Percentiles rank a stretch among this genome's conserved stretches.
phyloP scores from a whole-genome alignment of 2,888 invertebrate species.

The Timema cristinae region DNA sequence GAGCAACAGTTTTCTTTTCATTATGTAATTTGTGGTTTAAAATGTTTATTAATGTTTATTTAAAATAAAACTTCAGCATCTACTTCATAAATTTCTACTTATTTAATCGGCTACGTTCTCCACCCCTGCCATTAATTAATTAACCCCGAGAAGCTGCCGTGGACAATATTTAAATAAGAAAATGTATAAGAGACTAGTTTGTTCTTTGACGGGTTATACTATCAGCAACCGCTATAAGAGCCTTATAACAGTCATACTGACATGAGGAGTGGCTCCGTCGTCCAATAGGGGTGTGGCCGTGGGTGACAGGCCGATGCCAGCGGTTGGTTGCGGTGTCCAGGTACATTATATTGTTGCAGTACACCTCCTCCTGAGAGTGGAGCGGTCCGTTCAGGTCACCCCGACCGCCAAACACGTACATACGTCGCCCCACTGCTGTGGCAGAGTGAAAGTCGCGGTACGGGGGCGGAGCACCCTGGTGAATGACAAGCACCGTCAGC shows the following conservation, averaged over 20 bases:
- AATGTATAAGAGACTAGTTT: too few relatives aligned
- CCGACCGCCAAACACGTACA: conserved; percentile 89
- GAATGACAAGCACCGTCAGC: background rate
- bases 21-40: too few relatives aligned
- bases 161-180: too few relatives aligned
- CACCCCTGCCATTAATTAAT: too few relatives aligned
- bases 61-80: too few relatives aligned
- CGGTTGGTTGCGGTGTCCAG: conserved; percentile 65
- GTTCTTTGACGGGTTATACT: too few relatives aligned
- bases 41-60: too few relatives aligned
- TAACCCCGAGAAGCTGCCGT: too few relatives aligned
- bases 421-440: conserved; percentile 66
- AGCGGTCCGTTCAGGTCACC: conserved; percentile 66
- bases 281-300: conserved; percentile 67
- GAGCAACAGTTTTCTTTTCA: too few relatives aligned
- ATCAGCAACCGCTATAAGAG: too few relatives aligned
- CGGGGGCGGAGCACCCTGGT: conserved; percentile 60
- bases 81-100: too few relatives aligned
- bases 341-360: conserved; percentile 71
- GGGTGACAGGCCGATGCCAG: conserved; percentile 62
- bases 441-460: conserved; percentile 88
- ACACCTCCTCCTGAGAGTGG: conserved; percentile 66
- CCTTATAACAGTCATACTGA: conserved; percentile 47
- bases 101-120: too few relatives aligned
- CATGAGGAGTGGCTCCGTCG: conserved; percentile 89